Conservation (phyloP, 2,113 vertebrate genomes). For the Stegastes partitus region DNA sequence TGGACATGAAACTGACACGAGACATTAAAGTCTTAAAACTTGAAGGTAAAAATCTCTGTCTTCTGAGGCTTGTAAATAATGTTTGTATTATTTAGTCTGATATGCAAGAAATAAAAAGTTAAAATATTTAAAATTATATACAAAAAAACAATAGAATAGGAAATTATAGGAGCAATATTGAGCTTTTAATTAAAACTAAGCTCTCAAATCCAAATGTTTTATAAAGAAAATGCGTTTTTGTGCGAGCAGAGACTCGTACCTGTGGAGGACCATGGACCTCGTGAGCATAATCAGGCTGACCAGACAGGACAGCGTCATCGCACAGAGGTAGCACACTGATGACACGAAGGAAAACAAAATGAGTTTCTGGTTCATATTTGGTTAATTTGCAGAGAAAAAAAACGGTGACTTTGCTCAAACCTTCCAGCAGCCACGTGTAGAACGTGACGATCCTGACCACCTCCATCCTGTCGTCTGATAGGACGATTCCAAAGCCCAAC, state of each 20-base stretch:
- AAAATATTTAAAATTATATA: background rate
- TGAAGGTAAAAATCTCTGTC: background rate
- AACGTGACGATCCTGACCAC: constrained; percentile 87
- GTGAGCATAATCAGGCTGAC: constrained; percentile 88
- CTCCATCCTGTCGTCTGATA: constrained; percentile 88
- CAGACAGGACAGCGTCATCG: constrained; percentile 86
- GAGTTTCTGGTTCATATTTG: background rate
- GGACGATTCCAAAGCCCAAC: constrained; percentile 88
- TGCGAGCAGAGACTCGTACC: constrained; percentile 74
- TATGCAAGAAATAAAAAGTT: background rate
- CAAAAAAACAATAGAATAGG: background rate
- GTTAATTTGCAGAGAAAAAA: no score
- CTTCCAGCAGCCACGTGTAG: constrained; percentile 92
- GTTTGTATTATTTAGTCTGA: background rate
- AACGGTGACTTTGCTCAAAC: constrained; percentile 69
- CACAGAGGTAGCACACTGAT: constrained; percentile 91
- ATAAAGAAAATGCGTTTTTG: no score
- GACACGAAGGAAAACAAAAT: background rate
- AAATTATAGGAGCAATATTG: background rate
- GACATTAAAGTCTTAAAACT: no score
- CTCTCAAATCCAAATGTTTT: no score
- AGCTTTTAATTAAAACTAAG: background rate
- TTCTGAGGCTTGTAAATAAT: background rate
- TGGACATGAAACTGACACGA: no score
- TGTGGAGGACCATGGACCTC: constrained; percentile 88